Percentiles rank a stretch among this genome's conserved stretches.
phyloP scores from a whole-genome alignment of 1,140 invertebrate genomes.

The Andricus grossulariae region DNA sequence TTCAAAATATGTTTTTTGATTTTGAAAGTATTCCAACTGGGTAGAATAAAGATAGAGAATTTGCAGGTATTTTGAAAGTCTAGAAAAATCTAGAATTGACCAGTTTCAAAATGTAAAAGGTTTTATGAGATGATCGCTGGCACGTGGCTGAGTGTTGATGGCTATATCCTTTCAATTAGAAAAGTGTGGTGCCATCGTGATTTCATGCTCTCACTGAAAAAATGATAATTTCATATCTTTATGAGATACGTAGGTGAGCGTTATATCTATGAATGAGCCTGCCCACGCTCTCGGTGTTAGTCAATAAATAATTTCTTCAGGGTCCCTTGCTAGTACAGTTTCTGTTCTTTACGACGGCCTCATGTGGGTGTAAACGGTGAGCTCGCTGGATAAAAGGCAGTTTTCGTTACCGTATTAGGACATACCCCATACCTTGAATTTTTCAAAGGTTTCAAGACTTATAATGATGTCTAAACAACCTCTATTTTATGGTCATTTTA shows the following conservation, averaged over 20 bases:
- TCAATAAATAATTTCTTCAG: conserved; percentile 59
- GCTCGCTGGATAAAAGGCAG: conserved; percentile 54
- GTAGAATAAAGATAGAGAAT: too few relatives aligned
- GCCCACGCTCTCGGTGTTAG: conserved; percentile 56
- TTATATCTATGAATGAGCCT: conserved; percentile 58
- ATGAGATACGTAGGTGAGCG: conserved; percentile 47
- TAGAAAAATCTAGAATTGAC: too few relatives aligned
- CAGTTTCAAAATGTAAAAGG: not conserved
- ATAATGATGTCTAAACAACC: conserved; percentile 11
- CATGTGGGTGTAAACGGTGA: conserved; percentile 60
- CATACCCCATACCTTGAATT: conserved; percentile 45
- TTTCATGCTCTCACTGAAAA: conserved; percentile 42
- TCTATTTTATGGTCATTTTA: conserved; percentile 29
- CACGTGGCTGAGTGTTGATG: conserved; percentile 31
- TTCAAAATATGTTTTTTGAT: too few relatives aligned
- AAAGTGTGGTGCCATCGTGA: conserved; percentile 37
- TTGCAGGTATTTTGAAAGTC: not conserved
- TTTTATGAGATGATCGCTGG: not conserved
- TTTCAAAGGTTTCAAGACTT: conserved; percentile 37
- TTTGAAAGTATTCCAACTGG: too few relatives aligned
- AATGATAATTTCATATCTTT: conserved; percentile 48
- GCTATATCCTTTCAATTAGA: conserved; percentile 40
- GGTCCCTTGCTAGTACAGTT: conserved; percentile 47
- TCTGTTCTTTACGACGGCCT: conserved; percentile 55
- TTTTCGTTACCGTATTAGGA: conserved; percentile 60